phyloP scores from a whole-genome alignment of 2,113 vertebrate species.

The Embiotoca jacksoni region DNA sequence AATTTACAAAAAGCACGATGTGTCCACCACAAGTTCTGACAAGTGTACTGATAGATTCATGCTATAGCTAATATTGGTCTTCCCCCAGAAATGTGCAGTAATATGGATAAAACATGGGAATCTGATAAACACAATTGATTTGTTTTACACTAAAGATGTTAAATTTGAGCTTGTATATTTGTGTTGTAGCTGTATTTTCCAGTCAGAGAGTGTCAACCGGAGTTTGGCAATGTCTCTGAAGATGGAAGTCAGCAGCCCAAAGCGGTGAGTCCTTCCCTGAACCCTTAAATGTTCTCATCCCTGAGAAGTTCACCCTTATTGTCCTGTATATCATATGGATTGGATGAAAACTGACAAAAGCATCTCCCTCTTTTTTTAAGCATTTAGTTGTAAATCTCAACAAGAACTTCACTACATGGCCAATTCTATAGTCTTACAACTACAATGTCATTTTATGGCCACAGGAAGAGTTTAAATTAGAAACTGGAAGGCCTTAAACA shows the following conservation, averaged over 20 bases:
- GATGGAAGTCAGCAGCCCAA: conserved; percentile 48
- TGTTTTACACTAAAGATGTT: background rate
- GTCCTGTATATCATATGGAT: background rate
- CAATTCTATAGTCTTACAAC: no score
- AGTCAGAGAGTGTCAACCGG: conserved; percentile 51
- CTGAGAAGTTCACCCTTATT: background rate
- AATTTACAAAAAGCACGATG: no score
- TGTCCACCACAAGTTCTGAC: no score
- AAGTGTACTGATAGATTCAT: no score
- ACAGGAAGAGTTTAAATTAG: no score
- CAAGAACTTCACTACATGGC: no score
- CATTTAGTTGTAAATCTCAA: background rate
- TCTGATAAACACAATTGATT: background rate
- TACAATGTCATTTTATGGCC: no score
- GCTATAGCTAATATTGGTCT: no score
- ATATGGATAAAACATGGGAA: background rate
- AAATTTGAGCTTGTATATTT: conserved; percentile 37
- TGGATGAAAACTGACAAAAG: background rate
- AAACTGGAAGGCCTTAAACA: no score
- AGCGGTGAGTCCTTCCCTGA: conserved; percentile 63
- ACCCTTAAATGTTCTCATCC: background rate
- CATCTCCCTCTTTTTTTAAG: background rate
- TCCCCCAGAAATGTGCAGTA: no score
- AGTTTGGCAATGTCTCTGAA: conserved; percentile 63
- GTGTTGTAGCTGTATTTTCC: conserved; percentile 72